phyloP scores from a whole-genome alignment of 64 coral and sea anemone species.

The Porites australiensis region DNA sequence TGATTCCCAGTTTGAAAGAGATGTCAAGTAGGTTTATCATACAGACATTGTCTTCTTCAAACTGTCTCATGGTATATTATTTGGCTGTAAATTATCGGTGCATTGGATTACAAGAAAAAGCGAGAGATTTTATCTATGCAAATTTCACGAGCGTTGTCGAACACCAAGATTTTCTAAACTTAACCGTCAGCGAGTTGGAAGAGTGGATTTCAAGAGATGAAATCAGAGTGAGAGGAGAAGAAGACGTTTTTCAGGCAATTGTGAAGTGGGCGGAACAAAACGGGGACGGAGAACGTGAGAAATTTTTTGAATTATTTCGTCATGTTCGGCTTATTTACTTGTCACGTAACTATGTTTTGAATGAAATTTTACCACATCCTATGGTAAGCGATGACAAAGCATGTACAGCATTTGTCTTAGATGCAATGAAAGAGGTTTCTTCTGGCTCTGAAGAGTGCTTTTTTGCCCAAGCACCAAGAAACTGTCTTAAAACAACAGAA shows the following conservation, averaged over 20 bases:
- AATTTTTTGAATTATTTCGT: too few species aligned
- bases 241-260: too few species aligned
- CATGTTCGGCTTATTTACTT: too few species aligned
- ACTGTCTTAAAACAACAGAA: slow-evolving; percentile 48
- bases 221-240: too few species aligned
- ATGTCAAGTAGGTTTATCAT: slow-evolving; percentile 49
- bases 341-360: slow-evolving; percentile 40
- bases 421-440: slow-evolving; percentile 63
- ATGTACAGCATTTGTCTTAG: slow-evolving; percentile 54
- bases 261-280: too few species aligned
- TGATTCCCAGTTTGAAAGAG: slow-evolving; percentile 58
- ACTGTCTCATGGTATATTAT: slow-evolving; percentile 53
- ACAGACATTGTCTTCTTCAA: slow-evolving; percentile 31
- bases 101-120: slow-evolving; percentile 23
- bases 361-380: slow-evolving; percentile 40
- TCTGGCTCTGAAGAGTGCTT: slow-evolving; percentile 27
- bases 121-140: slow-evolving; percentile 37
- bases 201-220: slow-evolving; percentile 67
- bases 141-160: slow-evolving; percentile 44
- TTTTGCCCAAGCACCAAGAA: slow-evolving; percentile 44
- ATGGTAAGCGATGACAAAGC: slow-evolving; percentile 30
- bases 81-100: slow-evolving; percentile 51
- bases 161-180: slow-evolving; percentile 32
- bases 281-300: slow-evolving; percentile 51
- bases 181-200: slow-evolving; percentile 38